Conservation (phyloP, 2,797 vertebrate species). For the Helarctos malayanus region DNA sequence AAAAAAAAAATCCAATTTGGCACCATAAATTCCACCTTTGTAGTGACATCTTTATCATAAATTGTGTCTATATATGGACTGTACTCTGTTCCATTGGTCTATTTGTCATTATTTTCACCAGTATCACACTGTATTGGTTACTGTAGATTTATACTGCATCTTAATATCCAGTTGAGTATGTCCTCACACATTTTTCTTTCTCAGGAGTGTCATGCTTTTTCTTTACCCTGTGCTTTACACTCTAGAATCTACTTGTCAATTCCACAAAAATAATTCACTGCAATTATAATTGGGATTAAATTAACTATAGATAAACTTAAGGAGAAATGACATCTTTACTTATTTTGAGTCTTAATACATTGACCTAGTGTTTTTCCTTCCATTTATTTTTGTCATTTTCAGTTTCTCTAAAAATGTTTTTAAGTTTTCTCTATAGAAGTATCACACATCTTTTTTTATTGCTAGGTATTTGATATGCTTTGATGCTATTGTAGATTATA, state of each 20-base stretch:
- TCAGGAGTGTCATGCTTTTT: neutral
- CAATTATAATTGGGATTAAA: neutral
- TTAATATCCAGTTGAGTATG: neutral
- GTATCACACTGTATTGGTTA: neutral
- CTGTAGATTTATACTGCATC: neutral
- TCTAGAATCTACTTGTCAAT: constrained; percentile 9
- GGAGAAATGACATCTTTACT: neutral
- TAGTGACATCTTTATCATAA: neutral
- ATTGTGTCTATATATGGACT: neutral
- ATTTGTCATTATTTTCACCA: neutral
- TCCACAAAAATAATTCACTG: neutral
- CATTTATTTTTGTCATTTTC: neutral
- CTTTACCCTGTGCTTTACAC: neutral
- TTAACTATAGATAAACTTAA: neutral
- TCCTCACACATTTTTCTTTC: neutral
- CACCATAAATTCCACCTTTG: neutral
- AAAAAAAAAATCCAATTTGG: neutral
- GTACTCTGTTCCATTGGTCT: neutral
- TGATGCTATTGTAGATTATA: neutral
- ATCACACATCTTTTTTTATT: neutral
- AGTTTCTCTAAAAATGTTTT: constrained; percentile 8
- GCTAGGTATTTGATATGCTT: neutral
- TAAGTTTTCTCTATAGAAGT: neutral
- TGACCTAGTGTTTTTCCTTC: neutral
- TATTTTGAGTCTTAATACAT: neutral